Base-by-base conservation (phyloP, 30 jellyfish, hydroid and myxozoan genomes). In the Aurelia sp. region DNA sequence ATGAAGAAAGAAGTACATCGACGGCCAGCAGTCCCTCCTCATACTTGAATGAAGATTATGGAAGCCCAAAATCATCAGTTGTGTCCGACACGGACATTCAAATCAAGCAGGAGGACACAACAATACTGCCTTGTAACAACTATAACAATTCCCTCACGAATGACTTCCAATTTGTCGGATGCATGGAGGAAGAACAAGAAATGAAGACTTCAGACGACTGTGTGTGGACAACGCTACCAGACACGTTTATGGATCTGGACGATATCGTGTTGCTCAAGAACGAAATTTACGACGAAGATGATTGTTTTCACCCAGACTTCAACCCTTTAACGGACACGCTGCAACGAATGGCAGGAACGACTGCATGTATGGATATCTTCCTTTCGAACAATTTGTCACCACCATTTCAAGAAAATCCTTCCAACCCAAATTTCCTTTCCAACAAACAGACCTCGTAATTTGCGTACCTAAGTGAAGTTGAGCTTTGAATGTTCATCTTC, bases 21-120 rank as follows among this genome's bases (percentile, higher is more conserved):
- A 65, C 53, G 8, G 70, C 73, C 12, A 66, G 68, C 60, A 70
- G 86, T 57, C 87, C 87, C 12, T 71, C 87, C 11, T 72, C 87
- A 23, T 84, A 23, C 66, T 52, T 84, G 27, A 84, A 84, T 31
- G 93, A 73, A 13, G 93, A 84, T 11, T 71, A 73, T 57, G 84
- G 55, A 2, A 73, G 55, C 17, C 82, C 81, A 3, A 73, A 62
- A 31, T 60, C 58, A 40, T 30, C 62, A 11, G 61, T 12, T 17
- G 21, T 41, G 17, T 18, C 75, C 30, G 76, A 71, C 37, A 21
- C 48, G 9, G 76, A 60, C 48, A 61, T 23, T 16, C 19, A n/a
- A 21, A 44, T 21, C 50, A 73, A 73, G 8, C 84, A 44, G 35
- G 84, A 73, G 31, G 84, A 73, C 15, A 11, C 18, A 7, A 37